Evolutionary conservation across 2,797 vertebrate genomes (phyloP).

Genomic region (Yasuhikotakia modesta): DNA sequence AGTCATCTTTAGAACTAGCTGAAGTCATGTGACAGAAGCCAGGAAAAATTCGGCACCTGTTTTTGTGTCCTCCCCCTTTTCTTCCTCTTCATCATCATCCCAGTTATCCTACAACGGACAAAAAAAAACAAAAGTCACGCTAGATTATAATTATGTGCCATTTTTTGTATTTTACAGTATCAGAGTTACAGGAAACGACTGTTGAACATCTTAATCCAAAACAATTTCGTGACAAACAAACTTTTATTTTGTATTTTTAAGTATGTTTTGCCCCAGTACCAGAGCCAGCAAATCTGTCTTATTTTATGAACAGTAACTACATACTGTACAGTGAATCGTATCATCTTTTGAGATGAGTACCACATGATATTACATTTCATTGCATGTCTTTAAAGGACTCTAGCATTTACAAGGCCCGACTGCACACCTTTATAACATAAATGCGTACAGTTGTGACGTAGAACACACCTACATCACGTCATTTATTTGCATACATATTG

Average conservation of each 20-base stretch:
- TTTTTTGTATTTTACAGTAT: no score
- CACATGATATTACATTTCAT: not conserved
- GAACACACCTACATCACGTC: no score
- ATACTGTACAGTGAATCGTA: no score
- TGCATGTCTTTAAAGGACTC: not conserved
- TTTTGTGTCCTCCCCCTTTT: conserved; percentile 69
- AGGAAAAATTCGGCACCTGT: conserved; percentile 69
- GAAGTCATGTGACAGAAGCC: not conserved
- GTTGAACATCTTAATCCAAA: no score
- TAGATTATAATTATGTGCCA: not conserved
- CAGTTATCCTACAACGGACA: conserved; percentile 81
- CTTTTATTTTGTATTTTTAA: no score
- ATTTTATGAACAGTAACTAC: no score
- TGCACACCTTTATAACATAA: not conserved
- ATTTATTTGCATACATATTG: not conserved
- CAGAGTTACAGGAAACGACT: no score
- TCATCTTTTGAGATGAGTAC: no score
- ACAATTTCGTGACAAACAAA: no score
- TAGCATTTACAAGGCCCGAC: not conserved
- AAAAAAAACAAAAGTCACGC: not conserved
- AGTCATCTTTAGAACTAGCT: not conserved
- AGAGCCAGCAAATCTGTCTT: no score
- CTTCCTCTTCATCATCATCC: conserved; percentile 84
- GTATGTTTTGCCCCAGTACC: no score
- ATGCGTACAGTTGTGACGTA: not conserved